phyloP scores from a whole-genome alignment of 2,113 vertebrate species.

The Chloropsis cyanopogon region DNA sequence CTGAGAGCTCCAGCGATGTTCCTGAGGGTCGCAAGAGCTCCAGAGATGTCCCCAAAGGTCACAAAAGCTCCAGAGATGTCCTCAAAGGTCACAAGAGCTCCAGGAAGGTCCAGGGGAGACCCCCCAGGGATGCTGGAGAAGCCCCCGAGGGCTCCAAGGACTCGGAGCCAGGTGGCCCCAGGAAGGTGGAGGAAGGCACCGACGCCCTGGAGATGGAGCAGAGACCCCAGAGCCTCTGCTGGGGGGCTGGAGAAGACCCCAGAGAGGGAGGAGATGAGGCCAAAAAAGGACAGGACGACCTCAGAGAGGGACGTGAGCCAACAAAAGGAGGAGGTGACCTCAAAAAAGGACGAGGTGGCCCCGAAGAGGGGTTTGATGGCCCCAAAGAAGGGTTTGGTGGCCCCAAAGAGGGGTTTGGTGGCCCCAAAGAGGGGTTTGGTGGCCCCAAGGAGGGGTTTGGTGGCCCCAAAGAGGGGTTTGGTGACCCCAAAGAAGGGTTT shows the following conservation, averaged over 20 bases:
- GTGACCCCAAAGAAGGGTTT: neutral
- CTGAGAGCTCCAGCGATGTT: fast-evolving
- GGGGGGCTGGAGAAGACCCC: neutral
- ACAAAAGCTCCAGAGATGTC: neutral
- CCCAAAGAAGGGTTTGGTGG: too few species aligned
- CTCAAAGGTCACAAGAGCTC: too few species aligned
- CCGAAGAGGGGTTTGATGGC: fast-evolving
- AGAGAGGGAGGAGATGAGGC: fast-evolving
- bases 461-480: too few species aligned
- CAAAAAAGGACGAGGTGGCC: fast-evolving
- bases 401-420: neutral
- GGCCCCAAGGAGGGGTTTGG: neutral
- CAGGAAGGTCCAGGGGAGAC: neutral
- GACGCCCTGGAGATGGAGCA: neutral
- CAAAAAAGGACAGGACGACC: fast-evolving
- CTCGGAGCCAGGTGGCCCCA: neutral
- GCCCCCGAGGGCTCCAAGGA: neutral
- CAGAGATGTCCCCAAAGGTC: fast-evolving
- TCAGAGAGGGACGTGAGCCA: fast-evolving
- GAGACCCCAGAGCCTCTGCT: neutral
- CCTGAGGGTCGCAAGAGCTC: fast-evolving
- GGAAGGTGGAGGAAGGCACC: neutral
- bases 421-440: fast-evolving
- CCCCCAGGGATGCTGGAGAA: neutral
- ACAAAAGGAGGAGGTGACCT: fast-evolving